Percentiles rank a stretch among this genome's conserved stretches.
Conservation (phyloP, 2,113 vertebrate species). For the Hippocampus barbouri region DNA sequence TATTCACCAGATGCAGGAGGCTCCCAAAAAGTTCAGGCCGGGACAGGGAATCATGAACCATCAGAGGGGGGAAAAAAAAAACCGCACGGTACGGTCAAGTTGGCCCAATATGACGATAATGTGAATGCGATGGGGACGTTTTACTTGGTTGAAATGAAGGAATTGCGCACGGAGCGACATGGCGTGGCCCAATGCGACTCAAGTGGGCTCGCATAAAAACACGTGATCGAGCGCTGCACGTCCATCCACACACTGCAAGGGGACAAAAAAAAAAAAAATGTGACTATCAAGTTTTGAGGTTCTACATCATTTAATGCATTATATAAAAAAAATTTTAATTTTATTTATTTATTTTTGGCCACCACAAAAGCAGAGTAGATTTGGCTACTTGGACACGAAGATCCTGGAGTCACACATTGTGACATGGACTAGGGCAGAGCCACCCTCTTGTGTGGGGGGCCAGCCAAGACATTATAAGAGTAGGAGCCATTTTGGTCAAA, state of each 20-base stretch:
- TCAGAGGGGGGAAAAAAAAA: background rate
- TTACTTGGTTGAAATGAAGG: background rate
- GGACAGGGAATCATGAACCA: constrained; percentile 46
- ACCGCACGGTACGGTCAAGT: background rate
- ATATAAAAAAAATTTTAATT: too few species aligned
- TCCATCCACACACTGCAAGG: background rate
- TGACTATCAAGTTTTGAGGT: background rate
- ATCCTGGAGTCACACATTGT: too few species aligned
- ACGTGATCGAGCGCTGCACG: too few species aligned
- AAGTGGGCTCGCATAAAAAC: background rate
- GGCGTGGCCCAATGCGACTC: background rate
- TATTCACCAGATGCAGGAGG: constrained; percentile 45
- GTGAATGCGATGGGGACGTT: background rate
- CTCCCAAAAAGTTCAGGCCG: constrained; percentile 58
- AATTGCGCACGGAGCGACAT: background rate
- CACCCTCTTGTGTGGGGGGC: too few species aligned
- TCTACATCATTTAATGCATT: background rate
- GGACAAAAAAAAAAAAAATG: background rate
- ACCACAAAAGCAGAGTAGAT: too few species aligned
- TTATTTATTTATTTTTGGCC: too few species aligned
- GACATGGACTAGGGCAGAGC: too few species aligned
- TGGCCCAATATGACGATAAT: background rate
- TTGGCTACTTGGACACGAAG: too few species aligned
- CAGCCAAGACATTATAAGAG: too few species aligned
- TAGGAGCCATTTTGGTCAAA: too few species aligned